phyloP scores from a whole-genome alignment of 1,140 invertebrate genomes.

The Aphaenogaster floridana region DNA sequence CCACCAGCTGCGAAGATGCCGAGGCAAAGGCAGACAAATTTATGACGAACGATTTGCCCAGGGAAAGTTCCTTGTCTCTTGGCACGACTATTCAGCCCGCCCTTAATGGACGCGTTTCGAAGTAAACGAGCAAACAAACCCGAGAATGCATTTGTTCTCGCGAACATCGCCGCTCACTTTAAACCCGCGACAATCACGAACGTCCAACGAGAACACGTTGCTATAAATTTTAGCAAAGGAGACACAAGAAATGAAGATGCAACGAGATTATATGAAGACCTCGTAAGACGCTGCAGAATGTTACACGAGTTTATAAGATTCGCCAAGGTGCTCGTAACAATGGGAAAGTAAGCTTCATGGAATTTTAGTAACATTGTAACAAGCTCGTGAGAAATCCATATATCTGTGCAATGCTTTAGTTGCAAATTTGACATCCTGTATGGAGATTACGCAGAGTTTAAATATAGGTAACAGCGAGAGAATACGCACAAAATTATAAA shows the following conservation, averaged over 20 bases:
- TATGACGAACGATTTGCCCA: constrained; percentile 83
- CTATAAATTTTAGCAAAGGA: constrained; percentile 48
- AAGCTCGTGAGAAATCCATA: constrained; percentile 14
- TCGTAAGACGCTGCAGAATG: constrained; percentile 33
- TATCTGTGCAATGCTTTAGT: constrained; percentile 20
- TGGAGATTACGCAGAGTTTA: neutral
- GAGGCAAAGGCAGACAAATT: constrained; percentile 76
- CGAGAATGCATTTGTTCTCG: constrained; percentile 70
- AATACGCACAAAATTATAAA: neutral
- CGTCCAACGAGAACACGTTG: constrained; percentile 34
- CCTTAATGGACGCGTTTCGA: constrained; percentile 80
- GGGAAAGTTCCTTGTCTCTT: constrained; percentile 77
- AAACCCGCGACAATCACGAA: constrained; percentile 50
- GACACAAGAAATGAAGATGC: constrained; percentile 51
- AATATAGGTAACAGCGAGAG: neutral
- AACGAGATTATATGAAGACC: constrained; percentile 31
- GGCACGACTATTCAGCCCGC: constrained; percentile 48
- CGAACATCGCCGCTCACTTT: constrained; percentile 64
- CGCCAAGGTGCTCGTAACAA: constrained; percentile 21
- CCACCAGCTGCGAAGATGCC: neutral
- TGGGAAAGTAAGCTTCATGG: constrained; percentile 22
- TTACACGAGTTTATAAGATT: constrained; percentile 51
- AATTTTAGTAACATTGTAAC: constrained; percentile 44
- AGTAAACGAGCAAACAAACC: constrained; percentile 82
- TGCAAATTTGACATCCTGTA: neutral